phyloP scores from a whole-genome alignment of 2,888 invertebrate species.

The Aphidius colemani region DNA sequence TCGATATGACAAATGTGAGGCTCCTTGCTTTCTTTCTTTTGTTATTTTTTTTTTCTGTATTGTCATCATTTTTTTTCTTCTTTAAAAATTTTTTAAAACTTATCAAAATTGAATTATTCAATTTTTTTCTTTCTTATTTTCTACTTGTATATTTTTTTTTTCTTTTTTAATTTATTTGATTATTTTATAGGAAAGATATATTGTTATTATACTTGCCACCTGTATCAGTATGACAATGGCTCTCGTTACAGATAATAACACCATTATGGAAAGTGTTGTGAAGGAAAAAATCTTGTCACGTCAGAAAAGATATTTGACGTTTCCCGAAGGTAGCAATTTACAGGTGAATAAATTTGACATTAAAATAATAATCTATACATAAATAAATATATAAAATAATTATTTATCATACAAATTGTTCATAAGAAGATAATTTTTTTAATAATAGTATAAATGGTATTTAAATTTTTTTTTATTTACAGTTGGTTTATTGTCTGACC shows the following conservation, averaged over 20 bases:
- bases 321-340: constrained; percentile 68
- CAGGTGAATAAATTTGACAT: constrained; percentile 62
- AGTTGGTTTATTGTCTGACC: constrained; percentile 67
- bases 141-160: not conserved
- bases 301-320: constrained; percentile 64
- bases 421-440: not conserved
- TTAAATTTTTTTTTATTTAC: constrained; percentile 23
- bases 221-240: constrained; percentile 18
- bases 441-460: not conserved
- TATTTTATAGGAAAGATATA: not conserved
- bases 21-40: constrained; percentile 4
- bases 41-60: not conserved
- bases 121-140: not conserved
- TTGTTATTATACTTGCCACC: constrained; percentile 10
- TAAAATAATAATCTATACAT: not conserved
- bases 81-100: not conserved
- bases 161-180: not conserved
- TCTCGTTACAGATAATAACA: constrained; percentile 4
- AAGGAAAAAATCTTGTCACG: constrained; percentile 57
- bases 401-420: not conserved
- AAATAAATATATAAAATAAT: constrained; percentile 10
- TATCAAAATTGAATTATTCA: not conserved
- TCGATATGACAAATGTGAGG: constrained; percentile 24
- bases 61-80: not conserved
- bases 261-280: constrained; percentile 3